phyloP scores from a whole-genome alignment of 2,113 vertebrate species.

The Sapayoa aenigma region DNA sequence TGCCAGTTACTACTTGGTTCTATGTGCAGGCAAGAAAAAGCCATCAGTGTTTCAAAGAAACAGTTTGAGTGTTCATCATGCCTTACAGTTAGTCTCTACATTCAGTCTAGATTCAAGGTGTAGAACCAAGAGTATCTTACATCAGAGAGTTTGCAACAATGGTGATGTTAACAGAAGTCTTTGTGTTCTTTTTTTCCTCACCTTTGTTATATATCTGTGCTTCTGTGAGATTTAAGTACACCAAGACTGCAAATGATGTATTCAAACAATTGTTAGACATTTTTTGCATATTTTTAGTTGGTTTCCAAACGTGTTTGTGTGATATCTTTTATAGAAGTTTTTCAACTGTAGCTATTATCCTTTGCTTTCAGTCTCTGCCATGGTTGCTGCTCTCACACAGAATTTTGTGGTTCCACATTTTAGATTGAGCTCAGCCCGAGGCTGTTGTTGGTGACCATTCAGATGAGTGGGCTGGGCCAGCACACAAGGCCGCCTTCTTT shows the following conservation, averaged over 20 bases:
- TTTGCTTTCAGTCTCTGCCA: neutral
- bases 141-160: neutral
- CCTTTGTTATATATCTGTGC: neutral
- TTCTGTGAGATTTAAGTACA: neutral
- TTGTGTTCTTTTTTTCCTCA: neutral
- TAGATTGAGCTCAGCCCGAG: accelerated
- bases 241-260: neutral
- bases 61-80: neutral
- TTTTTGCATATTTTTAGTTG: neutral
- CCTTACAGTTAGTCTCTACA: neutral
- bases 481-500: neutral
- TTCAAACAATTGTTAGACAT: neutral
- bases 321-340: neutral
- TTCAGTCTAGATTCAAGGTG: neutral
- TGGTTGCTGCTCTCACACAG: neutral
- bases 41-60: neutral
- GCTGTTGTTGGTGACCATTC: neutral
- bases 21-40: neutral
- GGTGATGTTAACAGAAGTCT: neutral
- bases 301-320: neutral
- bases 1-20: neutral
- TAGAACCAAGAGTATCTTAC: neutral
- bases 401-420: neutral
- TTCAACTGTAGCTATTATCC: neutral
- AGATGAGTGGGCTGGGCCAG: neutral